A percentile compares a stretch with the other conserved stretches of the same genome.
Evolutionary conservation across 2,113 vertebrate genomes (phyloP).

Genomic region (Lanius ludovicianus): DNA sequence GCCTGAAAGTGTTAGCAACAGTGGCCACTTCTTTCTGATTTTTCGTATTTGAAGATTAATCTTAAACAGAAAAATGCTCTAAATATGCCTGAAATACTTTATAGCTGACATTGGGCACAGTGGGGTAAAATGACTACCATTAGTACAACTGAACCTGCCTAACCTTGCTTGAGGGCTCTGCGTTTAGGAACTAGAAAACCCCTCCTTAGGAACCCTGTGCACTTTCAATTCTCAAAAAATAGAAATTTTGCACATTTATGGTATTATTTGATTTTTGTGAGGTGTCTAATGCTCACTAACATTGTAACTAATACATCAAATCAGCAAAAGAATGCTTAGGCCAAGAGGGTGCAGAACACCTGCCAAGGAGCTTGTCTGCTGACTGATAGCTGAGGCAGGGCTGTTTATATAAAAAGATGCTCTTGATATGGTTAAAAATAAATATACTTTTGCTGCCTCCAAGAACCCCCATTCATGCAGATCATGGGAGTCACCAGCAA

Average conservation of each 20-base stretch:
- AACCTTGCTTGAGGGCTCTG: background rate
- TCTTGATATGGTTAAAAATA: background rate
- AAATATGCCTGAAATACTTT: background rate
- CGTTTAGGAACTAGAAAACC: background rate
- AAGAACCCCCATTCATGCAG: background rate
- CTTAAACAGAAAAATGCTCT: background rate
- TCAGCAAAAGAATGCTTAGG: background rate
- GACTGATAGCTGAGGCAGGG: background rate
- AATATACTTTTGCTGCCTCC: background rate
- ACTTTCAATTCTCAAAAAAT: background rate
- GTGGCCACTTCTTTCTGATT: background rate
- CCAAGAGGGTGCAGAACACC: background rate
- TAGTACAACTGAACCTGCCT: background rate
- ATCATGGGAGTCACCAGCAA: background rate
- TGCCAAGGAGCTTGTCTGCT: background rate
- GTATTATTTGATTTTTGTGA: background rate
- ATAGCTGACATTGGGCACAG: background rate
- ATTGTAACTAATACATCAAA: background rate
- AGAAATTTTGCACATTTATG: background rate
- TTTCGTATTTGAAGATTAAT: background rate
- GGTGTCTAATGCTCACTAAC: background rate
- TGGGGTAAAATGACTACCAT: background rate
- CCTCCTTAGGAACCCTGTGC: background rate
- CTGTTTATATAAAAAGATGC: background rate
- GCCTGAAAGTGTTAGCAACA: background rate